A percentile compares a stretch with the other conserved stretches of the same genome.
Conservation (phyloP, 1,140 invertebrate genomes). For the Drosophila persimilis region DNA sequence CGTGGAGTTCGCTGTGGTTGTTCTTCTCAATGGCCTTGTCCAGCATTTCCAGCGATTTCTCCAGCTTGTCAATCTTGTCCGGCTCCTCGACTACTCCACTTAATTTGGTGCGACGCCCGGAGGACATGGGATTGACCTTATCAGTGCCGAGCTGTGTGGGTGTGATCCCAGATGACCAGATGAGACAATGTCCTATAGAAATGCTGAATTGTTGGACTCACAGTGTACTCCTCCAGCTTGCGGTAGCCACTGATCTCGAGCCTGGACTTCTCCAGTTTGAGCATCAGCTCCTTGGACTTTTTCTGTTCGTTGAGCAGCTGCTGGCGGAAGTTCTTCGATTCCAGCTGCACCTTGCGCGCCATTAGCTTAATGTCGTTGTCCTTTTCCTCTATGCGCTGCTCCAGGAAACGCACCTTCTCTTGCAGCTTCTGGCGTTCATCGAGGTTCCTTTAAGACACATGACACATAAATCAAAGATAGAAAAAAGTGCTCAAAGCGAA, state of each 20-base stretch:
- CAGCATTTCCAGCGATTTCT: constrained; percentile 67
- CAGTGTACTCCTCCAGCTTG: constrained; percentile 75
- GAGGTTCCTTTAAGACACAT: constrained; percentile 84
- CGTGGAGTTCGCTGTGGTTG: constrained; percentile 61
- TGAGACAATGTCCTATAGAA: not conserved
- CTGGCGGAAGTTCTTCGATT: constrained; percentile 89
- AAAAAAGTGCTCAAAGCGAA: too few species aligned
- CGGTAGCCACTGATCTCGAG: constrained; percentile 73
- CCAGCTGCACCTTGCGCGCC: constrained; percentile 87
- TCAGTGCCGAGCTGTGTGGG: constrained; percentile 31
- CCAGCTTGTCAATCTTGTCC: constrained; percentile 67
- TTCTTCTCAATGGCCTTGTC: constrained; percentile 72
- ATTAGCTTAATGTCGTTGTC: constrained; percentile 88
- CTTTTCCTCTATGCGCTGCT: constrained; percentile 86
- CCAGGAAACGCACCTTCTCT: constrained; percentile 86
- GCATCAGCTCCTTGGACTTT: constrained; percentile 88
- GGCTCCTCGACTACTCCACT: constrained; percentile 45
- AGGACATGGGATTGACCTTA: constrained; percentile 57
- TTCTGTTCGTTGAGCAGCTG: constrained; percentile 87
- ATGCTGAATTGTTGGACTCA: constrained; percentile 17
- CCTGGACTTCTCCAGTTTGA: constrained; percentile 86
- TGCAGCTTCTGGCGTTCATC: constrained; percentile 89
- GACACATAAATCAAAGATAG: too few species aligned
- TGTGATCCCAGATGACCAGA: too few species aligned
- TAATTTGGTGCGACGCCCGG: constrained; percentile 53